Conservation (phyloP, 2,888 invertebrate species). For the Diarsia dahlii region DNA sequence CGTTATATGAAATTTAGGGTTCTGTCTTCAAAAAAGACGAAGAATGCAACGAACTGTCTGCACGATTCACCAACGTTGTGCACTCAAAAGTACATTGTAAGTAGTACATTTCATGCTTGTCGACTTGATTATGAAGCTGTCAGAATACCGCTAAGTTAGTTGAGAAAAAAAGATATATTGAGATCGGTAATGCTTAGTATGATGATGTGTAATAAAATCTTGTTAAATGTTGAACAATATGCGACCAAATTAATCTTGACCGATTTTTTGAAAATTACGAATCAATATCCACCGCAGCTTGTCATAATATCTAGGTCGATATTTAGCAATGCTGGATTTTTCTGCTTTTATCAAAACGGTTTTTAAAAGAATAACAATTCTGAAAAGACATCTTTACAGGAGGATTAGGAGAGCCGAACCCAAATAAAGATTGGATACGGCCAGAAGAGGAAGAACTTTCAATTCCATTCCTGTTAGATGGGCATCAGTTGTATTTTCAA, state of each 20-base stretch:
- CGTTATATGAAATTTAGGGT: conserved; percentile 41
- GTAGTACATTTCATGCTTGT: conserved; percentile 34
- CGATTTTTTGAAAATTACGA: conserved; percentile 11
- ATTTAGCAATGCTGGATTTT: not conserved
- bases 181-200: not conserved
- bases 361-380: not conserved
- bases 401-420: not conserved
- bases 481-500: not conserved
- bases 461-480: not conserved
- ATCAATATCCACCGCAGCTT: conserved; percentile 7
- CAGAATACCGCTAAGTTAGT: conserved; percentile 28
- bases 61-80: not conserved
- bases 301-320: not conserved
- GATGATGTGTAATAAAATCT: not conserved
- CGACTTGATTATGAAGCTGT: conserved; percentile 33
- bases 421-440: not conserved
- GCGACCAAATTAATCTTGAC: conserved; percentile 39
- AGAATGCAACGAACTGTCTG: not conserved
- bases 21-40: conserved; percentile 25
- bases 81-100: conserved; percentile 18
- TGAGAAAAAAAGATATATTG: not conserved
- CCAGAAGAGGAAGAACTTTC: not conserved
- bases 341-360: not conserved
- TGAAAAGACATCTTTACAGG: not conserved
- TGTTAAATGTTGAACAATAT: conserved; percentile 25